These are phyloP conservation scores for Teleiodes luculella DNA, from an alignment of 2,888 invertebrate genomes.

Conservation along the genomic window DNA sequence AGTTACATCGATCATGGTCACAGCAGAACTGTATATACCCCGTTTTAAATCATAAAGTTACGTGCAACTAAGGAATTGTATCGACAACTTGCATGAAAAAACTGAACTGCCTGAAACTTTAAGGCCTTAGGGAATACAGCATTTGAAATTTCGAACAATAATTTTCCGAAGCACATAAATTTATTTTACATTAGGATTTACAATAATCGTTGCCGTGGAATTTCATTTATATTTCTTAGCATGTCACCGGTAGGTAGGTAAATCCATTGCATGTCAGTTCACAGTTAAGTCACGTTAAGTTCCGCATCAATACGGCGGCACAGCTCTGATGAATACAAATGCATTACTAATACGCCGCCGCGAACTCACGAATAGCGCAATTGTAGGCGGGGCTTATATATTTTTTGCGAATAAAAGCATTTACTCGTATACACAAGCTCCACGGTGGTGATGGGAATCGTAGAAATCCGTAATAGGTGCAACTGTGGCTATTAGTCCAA, in stretches of 20 bases:
- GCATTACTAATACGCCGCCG: conserved; percentile 11
- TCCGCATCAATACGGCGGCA: conserved; percentile 34
- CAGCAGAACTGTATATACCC: no score
- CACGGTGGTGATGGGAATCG: conserved; percentile 34
- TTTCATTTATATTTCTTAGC: conserved; percentile 1
- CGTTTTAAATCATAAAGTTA: no score
- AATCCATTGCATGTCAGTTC: conserved; percentile 42
- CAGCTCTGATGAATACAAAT: conserved; percentile 50
- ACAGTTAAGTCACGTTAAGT: conserved; percentile 51
- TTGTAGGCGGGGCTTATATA: conserved; percentile 43
- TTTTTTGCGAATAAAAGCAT: conserved; percentile 56
- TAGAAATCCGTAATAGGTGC: conserved; percentile 31
- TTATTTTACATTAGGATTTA: background rate
- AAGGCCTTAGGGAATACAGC: no score
- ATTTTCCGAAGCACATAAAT: background rate
- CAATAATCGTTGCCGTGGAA: background rate
- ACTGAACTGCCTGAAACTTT: no score
- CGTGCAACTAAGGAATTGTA: no score
- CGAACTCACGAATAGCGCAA: conserved; percentile 20
- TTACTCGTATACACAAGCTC: conserved; percentile 45
- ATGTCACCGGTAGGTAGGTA: conserved; percentile 3
- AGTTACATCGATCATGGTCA: no score
- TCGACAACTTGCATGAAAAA: no score
- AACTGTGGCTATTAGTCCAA: conserved; percentile 30
- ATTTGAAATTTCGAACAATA: no score